Base-by-base conservation (phyloP, 2,888 invertebrate species). In the Diachrysia chrysitis region DNA sequence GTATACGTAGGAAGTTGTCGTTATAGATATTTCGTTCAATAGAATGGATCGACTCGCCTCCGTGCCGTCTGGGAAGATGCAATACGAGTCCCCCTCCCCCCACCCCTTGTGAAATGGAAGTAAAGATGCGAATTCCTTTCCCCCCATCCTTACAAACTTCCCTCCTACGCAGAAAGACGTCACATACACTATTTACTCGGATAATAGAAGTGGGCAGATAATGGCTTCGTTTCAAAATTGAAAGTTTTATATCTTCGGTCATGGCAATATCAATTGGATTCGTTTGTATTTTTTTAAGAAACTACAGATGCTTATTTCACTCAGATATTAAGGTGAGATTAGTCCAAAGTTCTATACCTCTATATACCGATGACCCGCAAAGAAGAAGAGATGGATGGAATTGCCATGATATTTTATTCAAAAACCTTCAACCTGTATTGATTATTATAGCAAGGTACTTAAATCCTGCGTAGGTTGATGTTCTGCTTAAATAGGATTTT, bases 61-160 rank as follows among this genome's bases (percentile, higher is more conserved):
- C 85, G 82, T 70, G 78, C 84, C 78, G 90, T 89, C 90, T 90
- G 86, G 85, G 79, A 85, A 77, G 82, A 81, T 84, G 83, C 73
- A 76, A 76, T 68, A 79, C 82, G 73, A 70, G 56, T 63, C 81
- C 69, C 68, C 71, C 57, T 64, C 75, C 78, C 78, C 75, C 69
- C 63, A 66, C 70, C 69, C 76, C 69, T 63, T 76, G 66, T 65
- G 48, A 70, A 78, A 63, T 70, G 71, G 78, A 78, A 78, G 78
- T 73, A 80, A 79, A 81, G 85, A 83, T 70, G 81, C 80, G 76
- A 83, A 85, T 83, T 82, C 80, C 84, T 83, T 85, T 83, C 84
- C 84, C 58, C 83, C 78, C 77, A 74, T 71, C 73, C 68, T 69
- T 69, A 71, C 61, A 68, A 69, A 60, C 74, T 74, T 56, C 77